These are phyloP conservation scores for Drosophila engyochracea DNA, from an alignment of 2,888 invertebrate species.

Conservation along the genomic window DNA sequence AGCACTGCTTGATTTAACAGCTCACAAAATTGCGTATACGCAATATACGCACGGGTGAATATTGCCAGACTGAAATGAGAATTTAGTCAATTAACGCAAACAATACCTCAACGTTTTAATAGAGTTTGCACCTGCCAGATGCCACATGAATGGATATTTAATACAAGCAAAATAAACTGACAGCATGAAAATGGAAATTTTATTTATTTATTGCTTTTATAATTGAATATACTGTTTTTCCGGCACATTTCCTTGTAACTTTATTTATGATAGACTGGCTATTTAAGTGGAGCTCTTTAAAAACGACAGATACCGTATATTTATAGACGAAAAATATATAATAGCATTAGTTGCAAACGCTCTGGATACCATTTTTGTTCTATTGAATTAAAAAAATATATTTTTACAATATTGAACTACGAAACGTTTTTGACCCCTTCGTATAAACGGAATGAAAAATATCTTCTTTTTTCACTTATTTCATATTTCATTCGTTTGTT, in stretches of 20 bases:
- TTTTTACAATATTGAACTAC: neutral
- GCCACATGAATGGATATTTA: conserved; percentile 4
- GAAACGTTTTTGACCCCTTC: neutral
- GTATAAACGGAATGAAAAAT: neutral
- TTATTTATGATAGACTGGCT: neutral
- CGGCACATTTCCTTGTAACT: neutral
- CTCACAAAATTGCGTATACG: conserved; percentile 22
- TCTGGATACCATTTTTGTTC: neutral
- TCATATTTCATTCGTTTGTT: neutral
- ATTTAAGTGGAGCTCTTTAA: neutral
- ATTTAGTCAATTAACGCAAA: conserved; percentile 42
- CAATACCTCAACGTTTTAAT: conserved; percentile 25
- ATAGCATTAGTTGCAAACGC: neutral
- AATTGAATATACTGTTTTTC: neutral
- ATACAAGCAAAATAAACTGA: conserved; percentile 19
- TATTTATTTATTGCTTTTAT: conserved; percentile 1
- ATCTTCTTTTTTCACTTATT: neutral
- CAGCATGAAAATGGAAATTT: conserved; percentile 10
- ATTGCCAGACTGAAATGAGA: conserved; percentile 22
- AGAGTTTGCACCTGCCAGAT: conserved; percentile 32
- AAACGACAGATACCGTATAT: neutral
- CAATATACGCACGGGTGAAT: conserved; percentile 6
- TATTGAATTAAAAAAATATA: too few species aligned
- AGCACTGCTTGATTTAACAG: conserved; percentile 28
- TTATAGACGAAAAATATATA: neutral